phyloP scores from a whole-genome alignment of 2,113 vertebrate genomes.

The Tenebrosternarchus preto region DNA sequence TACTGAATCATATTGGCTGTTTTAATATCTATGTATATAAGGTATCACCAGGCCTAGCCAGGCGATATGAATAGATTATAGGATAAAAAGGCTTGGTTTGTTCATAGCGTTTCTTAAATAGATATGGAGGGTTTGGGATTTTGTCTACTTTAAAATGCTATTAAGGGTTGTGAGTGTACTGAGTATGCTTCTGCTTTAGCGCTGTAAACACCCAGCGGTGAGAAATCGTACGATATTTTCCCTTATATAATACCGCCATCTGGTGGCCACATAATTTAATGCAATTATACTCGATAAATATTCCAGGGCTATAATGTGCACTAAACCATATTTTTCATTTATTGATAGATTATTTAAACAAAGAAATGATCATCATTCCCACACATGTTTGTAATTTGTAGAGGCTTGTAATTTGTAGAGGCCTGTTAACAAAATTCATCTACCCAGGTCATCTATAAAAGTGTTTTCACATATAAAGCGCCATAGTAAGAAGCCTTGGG shows the following conservation, averaged over 20 bases:
- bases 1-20: neutral
- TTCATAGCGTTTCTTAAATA: neutral
- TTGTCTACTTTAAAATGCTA: neutral
- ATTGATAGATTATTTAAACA: too few relatives aligned
- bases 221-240: neutral
- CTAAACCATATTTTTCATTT: too few relatives aligned
- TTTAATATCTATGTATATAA: slow-evolving; percentile 34
- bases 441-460: too few relatives aligned
- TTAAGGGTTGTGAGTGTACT: neutral
- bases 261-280: slow-evolving; percentile 25
- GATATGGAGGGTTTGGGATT: neutral
- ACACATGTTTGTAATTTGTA: too few relatives aligned
- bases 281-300: neutral
- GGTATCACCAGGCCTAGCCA: slow-evolving; percentile 12
- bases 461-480: too few relatives aligned
- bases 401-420: too few relatives aligned
- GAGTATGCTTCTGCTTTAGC: neutral
- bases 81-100: slow-evolving; percentile 5
- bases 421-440: too few relatives aligned
- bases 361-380: too few relatives aligned
- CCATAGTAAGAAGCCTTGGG: too few relatives aligned
- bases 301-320: too few relatives aligned
- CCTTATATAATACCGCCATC: slow-evolving; percentile 46
- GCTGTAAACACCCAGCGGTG: slow-evolving; percentile 4
- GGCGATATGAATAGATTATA: slow-evolving; percentile 2